Evolutionary conservation across 1,140 invertebrate species (phyloP).

Genomic region (Lethrus apterus): DNA sequence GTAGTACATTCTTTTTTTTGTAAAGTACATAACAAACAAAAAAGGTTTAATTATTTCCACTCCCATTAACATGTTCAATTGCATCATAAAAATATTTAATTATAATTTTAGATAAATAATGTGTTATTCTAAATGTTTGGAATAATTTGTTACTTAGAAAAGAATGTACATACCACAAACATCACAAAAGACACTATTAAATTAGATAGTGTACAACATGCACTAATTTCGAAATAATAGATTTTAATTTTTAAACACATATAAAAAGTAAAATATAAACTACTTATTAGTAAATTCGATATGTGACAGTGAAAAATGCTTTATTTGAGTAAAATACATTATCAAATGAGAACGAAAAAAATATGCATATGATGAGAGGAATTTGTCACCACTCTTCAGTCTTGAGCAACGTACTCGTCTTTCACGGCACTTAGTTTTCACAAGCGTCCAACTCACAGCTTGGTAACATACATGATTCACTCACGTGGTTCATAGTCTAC

Average conservation of each 20-base stretch:
- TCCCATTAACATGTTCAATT: too few relatives aligned
- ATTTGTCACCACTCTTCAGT: conserved; percentile 24
- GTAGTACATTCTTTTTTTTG: too few relatives aligned
- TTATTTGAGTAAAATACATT: conserved; percentile 23
- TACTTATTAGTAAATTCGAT: conserved; percentile 24
- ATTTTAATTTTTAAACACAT: conserved; percentile 8
- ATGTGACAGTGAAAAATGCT: conserved; percentile 26
- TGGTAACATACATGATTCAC: conserved; percentile 21
- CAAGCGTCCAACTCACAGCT: conserved; percentile 24
- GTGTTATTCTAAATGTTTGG: too few relatives aligned
- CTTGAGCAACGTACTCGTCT: conserved; percentile 26
- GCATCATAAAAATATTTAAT: too few relatives aligned
- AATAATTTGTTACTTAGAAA: too few relatives aligned
- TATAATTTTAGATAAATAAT: too few relatives aligned
- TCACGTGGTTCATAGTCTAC: conserved; percentile 21
- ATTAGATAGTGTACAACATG: too few relatives aligned
- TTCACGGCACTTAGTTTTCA: conserved; percentile 27
- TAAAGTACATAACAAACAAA: too few relatives aligned
- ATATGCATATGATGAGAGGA: conserved; percentile 9
- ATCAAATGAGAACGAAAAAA: conserved; percentile 16
- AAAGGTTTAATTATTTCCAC: too few relatives aligned
- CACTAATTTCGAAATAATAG: too few relatives aligned
- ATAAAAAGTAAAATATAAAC: conserved; percentile 14
- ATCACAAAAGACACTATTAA: too few relatives aligned
- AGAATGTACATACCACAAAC: too few relatives aligned